Base-by-base conservation (phyloP, 1,140 invertebrate species). In the Druon quercuslanigerum region DNA sequence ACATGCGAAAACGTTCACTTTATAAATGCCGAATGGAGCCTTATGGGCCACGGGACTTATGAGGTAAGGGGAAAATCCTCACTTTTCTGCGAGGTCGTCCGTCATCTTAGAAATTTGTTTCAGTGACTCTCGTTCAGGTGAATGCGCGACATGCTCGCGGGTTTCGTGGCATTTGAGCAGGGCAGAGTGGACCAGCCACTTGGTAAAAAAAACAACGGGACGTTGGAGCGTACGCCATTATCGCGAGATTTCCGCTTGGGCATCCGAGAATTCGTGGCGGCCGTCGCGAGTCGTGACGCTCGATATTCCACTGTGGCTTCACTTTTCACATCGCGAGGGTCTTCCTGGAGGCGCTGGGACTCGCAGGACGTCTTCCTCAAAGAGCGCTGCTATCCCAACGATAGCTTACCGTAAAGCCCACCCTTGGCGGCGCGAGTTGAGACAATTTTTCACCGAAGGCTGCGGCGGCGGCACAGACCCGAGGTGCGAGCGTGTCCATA, bases 141-240 rank as follows among this genome's bases (percentile, higher is more conserved):
- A 77, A 77, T 25, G 40, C 70, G 71, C 54, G 71, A 72, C 50
- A 51, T 46, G 71, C 25, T 72, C 51, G 46, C 51, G 70, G 74
- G 50, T 50, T 57, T 17, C 16, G 16, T 52, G n/a, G 60, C 57
- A 70, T 74, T 74, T 54, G 73, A 25, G 56, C 51, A 14, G 73
- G 52, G 13, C 46, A 14, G 66, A 66, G 13, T 17, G 72, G 20
- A 70, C 16, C 46, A 74, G 71, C 75, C 51, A 50, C 72, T 66
- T 73, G 72, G 17, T 72, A 54, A 71, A 80, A 83, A 84, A 82
- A 80, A 76, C 80, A 79, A 71, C 75, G 78, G 72, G 70, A 76
- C 76, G 82, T 81, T 82, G 85, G 78, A 83, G 79, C 84, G 83
- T 86, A 85, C 87, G 87, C 87, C 87, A 88, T 89, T 86, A 87